Conservation (phyloP, 2,113 vertebrate genomes). For the Aspidoscelis tigris region DNA sequence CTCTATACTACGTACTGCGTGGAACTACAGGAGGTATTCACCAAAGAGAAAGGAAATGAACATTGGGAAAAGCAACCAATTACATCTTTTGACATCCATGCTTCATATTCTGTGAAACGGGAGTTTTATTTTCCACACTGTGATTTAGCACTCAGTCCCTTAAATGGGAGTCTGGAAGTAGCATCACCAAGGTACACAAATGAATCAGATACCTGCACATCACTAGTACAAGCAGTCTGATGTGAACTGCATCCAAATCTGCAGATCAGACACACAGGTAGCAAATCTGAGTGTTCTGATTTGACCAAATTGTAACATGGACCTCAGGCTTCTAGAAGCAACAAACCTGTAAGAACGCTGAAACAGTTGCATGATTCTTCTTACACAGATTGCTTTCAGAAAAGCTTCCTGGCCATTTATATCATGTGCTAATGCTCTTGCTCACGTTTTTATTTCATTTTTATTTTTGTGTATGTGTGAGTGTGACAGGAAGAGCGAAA, state of each 20-base stretch:
- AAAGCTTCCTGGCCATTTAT: constrained; percentile 7
- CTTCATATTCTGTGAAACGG: not conserved
- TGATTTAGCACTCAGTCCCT: constrained; percentile 11
- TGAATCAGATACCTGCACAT: constrained; percentile 1
- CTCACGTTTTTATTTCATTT: too few relatives aligned
- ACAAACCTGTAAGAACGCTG: constrained; percentile 18
- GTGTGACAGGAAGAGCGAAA: not conserved
- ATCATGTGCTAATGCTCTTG: not conserved
- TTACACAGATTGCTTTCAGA: constrained; percentile 18
- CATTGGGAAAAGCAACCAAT: constrained; percentile 6
- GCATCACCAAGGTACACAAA: not conserved
- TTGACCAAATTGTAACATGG: not conserved
- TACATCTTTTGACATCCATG: not conserved
- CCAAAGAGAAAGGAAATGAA: not conserved
- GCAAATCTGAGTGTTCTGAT: constrained; percentile 6
- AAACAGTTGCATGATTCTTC: constrained; percentile 31
- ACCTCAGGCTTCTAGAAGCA: constrained; percentile 9
- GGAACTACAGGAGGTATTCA: not conserved
- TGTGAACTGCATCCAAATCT: constrained; percentile 22
- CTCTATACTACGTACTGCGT: not conserved
- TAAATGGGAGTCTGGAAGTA: not conserved
- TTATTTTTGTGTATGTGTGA: not conserved
- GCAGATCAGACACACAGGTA: constrained; percentile 27
- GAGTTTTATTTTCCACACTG: not conserved
- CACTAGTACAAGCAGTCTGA: constrained; percentile 10